These are phyloP conservation scores for Eupithecia exiguata DNA, from an alignment of 2,888 invertebrate species.

Conservation along the genomic window DNA sequence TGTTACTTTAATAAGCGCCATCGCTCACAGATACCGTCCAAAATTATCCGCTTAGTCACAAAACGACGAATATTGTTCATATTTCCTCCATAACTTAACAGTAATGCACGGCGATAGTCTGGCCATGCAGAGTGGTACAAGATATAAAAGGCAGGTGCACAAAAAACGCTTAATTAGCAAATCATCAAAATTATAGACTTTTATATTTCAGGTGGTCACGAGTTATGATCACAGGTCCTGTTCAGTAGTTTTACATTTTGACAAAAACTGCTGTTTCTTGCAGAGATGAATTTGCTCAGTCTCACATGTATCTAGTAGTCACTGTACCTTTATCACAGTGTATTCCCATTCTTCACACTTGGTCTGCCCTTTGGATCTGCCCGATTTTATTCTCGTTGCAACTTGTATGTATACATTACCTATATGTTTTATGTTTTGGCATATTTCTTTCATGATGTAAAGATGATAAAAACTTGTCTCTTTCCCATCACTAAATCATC, in stretches of 20 bases:
- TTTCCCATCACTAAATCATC: too few relatives aligned
- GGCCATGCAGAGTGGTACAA: slow-evolving; percentile 43
- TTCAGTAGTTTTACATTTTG: background rate
- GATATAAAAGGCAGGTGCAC: slow-evolving; percentile 10
- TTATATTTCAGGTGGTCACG: background rate
- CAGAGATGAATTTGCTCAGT: background rate
- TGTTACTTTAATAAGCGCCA: slow-evolving; percentile 49
- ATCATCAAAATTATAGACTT: too few relatives aligned
- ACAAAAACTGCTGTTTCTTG: background rate
- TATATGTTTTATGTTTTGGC: too few relatives aligned
- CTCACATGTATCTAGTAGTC: background rate
- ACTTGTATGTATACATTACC: too few relatives aligned
- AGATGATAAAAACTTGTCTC: too few relatives aligned
- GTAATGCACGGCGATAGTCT: slow-evolving; percentile 56
- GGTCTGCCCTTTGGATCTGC: too few relatives aligned
- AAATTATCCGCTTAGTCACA: slow-evolving; percentile 70
- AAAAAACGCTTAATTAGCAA: background rate
- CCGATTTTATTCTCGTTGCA: too few relatives aligned
- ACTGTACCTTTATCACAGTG: too few relatives aligned
- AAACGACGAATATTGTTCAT: slow-evolving; percentile 61
- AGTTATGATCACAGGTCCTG: background rate
- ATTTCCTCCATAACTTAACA: slow-evolving; percentile 53
- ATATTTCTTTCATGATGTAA: too few relatives aligned
- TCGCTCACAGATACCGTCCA: slow-evolving; percentile 58
- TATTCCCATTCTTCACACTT: too few relatives aligned